Conservation (phyloP, 2,797 vertebrate genomes). For the Gephyroberyx darwinii region DNA sequence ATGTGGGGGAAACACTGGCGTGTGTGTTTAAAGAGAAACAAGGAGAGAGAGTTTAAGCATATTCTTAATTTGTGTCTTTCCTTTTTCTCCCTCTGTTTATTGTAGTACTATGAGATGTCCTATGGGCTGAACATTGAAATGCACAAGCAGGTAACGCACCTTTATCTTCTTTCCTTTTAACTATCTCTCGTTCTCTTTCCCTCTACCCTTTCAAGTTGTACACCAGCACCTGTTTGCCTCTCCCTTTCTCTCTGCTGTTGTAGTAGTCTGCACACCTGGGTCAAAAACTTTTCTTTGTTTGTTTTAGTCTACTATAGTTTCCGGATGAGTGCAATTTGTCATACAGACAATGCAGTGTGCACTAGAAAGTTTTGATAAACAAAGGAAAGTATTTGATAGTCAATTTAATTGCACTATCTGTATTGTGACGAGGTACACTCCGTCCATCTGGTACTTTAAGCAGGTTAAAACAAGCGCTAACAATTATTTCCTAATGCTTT, state of each 20-base stretch:
- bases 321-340: background rate
- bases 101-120: slow-evolving; percentile 98
- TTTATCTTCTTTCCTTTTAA: too few species aligned
- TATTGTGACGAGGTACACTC: too few species aligned
- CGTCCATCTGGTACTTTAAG: too few species aligned
- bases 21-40: too few species aligned
- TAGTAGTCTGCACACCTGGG: too few species aligned
- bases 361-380: background rate
- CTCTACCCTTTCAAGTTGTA: too few species aligned
- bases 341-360: background rate
- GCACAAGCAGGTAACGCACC: slow-evolving; percentile 92
- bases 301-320: background rate
- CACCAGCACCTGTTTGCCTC: too few species aligned
- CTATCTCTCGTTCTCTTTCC: too few species aligned
- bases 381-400: background rate
- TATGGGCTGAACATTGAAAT: slow-evolving; percentile 98
- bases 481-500: background rate
- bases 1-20: too few species aligned
- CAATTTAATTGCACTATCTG: background rate
- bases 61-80: background rate
- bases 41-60: too few species aligned
- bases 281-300: background rate
- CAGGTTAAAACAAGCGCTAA: background rate
- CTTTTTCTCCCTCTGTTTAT: slow-evolving; percentile 18
- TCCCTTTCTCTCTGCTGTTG: too few species aligned